Percentiles rank a stretch among this genome's conserved stretches.
These are phyloP conservation scores for Eptatretus atami DNA, from an alignment of 2,797 vertebrate species.

Conservation along the genomic window DNA sequence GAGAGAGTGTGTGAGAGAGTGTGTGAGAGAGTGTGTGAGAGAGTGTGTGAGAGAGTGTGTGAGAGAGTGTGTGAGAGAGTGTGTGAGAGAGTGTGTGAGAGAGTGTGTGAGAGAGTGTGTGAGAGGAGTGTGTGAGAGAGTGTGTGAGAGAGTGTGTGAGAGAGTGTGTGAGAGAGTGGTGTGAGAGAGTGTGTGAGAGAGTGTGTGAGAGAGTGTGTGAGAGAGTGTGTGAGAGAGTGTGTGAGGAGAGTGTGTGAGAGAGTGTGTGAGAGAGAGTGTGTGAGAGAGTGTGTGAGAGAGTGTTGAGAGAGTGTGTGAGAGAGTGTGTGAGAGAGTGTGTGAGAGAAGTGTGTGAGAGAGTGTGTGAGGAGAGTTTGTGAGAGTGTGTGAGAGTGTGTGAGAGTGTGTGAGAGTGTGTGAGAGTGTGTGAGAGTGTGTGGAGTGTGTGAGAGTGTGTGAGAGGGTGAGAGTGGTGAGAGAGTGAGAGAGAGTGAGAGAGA, in stretches of 20 bases:
- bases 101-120: background rate
- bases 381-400: background rate
- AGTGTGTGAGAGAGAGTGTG: background rate
- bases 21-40: background rate
- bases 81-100: background rate
- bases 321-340: background rate
- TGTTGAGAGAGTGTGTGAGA: too few relatives aligned
- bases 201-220: background rate
- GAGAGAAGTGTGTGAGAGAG: background rate
- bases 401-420: background rate
- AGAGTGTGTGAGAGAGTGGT: too few relatives aligned
- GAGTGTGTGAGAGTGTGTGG: too few relatives aligned
- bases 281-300: background rate
- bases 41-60: background rate
- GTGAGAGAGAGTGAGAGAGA: too few relatives aligned
- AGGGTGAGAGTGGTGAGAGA: too few relatives aligned
- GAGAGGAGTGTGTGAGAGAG: background rate
- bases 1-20: background rate
- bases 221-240: too few relatives aligned
- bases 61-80: background rate
- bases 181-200: slow-evolving; percentile 3
- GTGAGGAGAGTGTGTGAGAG: too few relatives aligned
- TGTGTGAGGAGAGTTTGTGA: background rate
- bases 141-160: background rate
- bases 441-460: background rate